Conservation (phyloP, 2,888 invertebrate genomes). For the Agrotis ipsilon region DNA sequence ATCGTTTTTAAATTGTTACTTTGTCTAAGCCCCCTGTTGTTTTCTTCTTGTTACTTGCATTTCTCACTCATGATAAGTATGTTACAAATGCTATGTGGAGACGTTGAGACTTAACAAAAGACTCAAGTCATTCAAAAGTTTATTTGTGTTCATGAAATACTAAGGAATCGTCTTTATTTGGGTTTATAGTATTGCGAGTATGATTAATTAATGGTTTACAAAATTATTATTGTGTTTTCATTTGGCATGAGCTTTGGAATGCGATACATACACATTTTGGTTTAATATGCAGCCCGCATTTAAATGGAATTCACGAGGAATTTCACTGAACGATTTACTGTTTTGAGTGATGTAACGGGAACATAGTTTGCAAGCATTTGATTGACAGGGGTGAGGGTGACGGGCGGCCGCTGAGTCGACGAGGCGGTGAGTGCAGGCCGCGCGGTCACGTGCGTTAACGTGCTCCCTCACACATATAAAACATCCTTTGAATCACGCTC, state of each 20-base stretch:
- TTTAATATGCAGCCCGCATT: slow-evolving; percentile 47
- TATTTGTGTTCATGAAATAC: slow-evolving; percentile 18
- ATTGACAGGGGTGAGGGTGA: slow-evolving; percentile 79
- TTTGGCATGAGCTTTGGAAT: slow-evolving; percentile 27
- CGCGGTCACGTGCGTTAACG: slow-evolving; percentile 67
- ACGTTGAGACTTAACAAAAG: slow-evolving; percentile 41
- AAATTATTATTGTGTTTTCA: slow-evolving; percentile 7
- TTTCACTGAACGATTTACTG: slow-evolving; percentile 58
- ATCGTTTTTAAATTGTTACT: too few relatives aligned
- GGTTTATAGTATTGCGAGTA: slow-evolving; percentile 1
- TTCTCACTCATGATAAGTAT: slow-evolving; percentile 59
- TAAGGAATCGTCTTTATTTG: slow-evolving; percentile 11
- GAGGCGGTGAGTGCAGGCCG: slow-evolving; percentile 43
- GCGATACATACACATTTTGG: slow-evolving; percentile 41
- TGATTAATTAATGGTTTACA: slow-evolving; percentile 17
- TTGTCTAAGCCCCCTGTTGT: too few relatives aligned
- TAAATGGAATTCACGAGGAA: slow-evolving; percentile 51
- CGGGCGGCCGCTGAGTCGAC: slow-evolving; percentile 46
- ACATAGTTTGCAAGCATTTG: slow-evolving; percentile 75
- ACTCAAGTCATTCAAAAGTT: slow-evolving; percentile 34
- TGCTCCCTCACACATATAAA: slow-evolving; percentile 60
- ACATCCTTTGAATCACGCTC: slow-evolving; percentile 73
- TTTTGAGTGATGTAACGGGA: slow-evolving; percentile 74
- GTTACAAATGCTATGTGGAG: slow-evolving; percentile 39
- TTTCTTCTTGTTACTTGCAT: slow-evolving; percentile 60